phyloP scores from a whole-genome alignment of 2,888 invertebrate genomes.

The Platycheirus albimanus region DNA sequence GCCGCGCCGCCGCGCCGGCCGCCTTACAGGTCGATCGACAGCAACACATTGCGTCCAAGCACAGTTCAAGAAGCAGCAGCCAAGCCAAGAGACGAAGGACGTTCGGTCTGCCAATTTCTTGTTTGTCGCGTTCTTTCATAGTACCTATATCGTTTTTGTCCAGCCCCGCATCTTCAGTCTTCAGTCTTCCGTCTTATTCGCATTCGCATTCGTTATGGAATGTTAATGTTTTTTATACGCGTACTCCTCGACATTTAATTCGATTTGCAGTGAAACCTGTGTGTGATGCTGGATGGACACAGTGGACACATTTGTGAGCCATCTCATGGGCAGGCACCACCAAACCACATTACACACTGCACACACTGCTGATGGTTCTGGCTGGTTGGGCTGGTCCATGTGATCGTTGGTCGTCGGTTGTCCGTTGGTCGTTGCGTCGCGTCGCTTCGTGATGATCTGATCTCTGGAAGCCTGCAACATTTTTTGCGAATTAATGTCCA shows the following conservation, averaged over 20 bases:
- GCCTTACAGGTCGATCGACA: conserved; percentile 26
- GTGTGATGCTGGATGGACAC: conserved; percentile 29
- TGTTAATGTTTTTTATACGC: conserved; percentile 67
- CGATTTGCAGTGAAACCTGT: conserved; percentile 64
- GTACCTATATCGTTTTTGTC: conserved; percentile 19
- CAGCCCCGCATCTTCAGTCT: conserved; percentile 1
- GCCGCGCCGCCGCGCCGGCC: too few species aligned
- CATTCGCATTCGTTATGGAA: conserved; percentile 66
- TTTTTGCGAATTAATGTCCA: conserved; percentile 69
- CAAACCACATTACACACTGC: neutral
- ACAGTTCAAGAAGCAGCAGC: too few species aligned
- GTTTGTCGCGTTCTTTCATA: conserved; percentile 59
- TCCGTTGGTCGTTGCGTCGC: too few species aligned
- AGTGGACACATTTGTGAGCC: conserved; percentile 50
- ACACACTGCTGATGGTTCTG: neutral
- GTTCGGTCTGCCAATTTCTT: conserved; percentile 64
- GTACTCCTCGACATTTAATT: conserved; percentile 63
- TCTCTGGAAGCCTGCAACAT: conserved; percentile 38
- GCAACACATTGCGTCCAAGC: too few species aligned
- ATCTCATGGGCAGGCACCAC: conserved; percentile 20
- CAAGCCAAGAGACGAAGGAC: conserved; percentile 7
- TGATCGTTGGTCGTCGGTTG: too few species aligned
- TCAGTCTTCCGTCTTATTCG: conserved; percentile 26
- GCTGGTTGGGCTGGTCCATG: too few species aligned
- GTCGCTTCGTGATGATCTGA: too few species aligned